Evolutionary conservation across 2,888 invertebrate species (phyloP).

Genomic region (Pollenia labialis): DNA sequence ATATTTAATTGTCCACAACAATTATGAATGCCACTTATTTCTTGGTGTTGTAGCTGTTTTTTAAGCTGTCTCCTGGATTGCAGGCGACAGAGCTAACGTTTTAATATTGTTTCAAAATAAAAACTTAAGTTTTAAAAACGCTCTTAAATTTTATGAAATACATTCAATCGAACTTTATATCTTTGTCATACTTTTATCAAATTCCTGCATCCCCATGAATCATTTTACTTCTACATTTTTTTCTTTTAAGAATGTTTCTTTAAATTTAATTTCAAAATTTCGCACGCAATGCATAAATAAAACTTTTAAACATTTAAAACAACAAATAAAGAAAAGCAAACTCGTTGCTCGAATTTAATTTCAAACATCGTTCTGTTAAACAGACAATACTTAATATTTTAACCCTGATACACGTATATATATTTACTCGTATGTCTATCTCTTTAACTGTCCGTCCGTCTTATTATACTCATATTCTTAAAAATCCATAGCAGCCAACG

Average conservation of each 20-base stretch:
- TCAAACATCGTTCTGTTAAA: conserved; percentile 60
- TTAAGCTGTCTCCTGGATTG: too few species aligned
- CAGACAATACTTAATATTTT: conserved; percentile 38
- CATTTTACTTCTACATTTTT: background rate
- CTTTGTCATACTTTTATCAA: background rate
- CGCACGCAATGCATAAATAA: conserved; percentile 70
- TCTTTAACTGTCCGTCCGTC: background rate
- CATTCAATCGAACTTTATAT: background rate
- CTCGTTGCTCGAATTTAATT: conserved; percentile 57
- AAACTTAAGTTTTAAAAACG: background rate
- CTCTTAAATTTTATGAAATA: background rate
- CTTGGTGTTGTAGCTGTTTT: too few species aligned
- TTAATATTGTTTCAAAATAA: too few species aligned
- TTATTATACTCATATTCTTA: conserved; percentile 2
- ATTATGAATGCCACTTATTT: too few species aligned
- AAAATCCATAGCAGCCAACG: conserved; percentile 12
- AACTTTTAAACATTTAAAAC: conserved; percentile 19
- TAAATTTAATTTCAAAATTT: conserved; percentile 58
- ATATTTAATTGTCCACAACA: too few species aligned
- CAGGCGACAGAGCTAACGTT: too few species aligned
- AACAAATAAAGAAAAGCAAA: conserved; percentile 33
- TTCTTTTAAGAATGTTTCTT: conserved; percentile 2
- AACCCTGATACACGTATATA: conserved; percentile 17
- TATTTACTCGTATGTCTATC: conserved; percentile 8
- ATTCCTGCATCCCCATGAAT: conserved; percentile 1